Conservation (phyloP, 2,888 invertebrate genomes). For the Seira musarum region DNA sequence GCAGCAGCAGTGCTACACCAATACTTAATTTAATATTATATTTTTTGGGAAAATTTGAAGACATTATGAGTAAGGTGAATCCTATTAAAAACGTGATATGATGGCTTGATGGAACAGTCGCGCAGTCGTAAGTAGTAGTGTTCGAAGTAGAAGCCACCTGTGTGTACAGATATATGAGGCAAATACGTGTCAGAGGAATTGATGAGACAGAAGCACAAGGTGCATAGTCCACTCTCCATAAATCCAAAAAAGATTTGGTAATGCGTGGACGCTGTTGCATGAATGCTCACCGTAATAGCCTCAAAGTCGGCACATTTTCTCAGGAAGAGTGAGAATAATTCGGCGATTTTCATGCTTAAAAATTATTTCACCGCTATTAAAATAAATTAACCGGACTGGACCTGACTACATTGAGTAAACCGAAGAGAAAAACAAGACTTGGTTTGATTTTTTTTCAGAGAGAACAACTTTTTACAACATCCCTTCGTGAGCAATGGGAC, state of each 20-base stretch:
- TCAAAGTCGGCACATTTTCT: neutral
- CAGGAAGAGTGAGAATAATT: slow-evolving; percentile 1
- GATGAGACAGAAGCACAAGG: slow-evolving; percentile 4
- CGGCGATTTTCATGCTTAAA: neutral
- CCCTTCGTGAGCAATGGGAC: neutral
- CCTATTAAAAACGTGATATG: neutral
- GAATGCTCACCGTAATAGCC: too few species aligned
- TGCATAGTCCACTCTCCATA: neutral
- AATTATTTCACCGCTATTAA: slow-evolving; percentile 3
- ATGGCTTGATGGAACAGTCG: too few species aligned
- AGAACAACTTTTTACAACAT: too few species aligned
- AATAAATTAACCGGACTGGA: slow-evolving; percentile 2
- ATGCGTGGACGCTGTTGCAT: neutral
- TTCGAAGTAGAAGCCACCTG: neutral
- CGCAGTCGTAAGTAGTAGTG: too few species aligned
- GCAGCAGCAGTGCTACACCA: neutral
- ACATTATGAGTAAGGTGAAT: neutral
- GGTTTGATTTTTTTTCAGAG: too few species aligned
- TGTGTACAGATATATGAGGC: neutral
- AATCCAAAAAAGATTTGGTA: neutral
- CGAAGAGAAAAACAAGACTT: too few species aligned
- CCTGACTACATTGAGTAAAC: neutral
- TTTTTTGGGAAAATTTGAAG: neutral
- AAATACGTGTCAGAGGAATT: neutral
- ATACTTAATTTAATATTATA: neutral